Base-by-base conservation (phyloP, 2,113 vertebrate species). In the Crotalus horridus region DNA sequence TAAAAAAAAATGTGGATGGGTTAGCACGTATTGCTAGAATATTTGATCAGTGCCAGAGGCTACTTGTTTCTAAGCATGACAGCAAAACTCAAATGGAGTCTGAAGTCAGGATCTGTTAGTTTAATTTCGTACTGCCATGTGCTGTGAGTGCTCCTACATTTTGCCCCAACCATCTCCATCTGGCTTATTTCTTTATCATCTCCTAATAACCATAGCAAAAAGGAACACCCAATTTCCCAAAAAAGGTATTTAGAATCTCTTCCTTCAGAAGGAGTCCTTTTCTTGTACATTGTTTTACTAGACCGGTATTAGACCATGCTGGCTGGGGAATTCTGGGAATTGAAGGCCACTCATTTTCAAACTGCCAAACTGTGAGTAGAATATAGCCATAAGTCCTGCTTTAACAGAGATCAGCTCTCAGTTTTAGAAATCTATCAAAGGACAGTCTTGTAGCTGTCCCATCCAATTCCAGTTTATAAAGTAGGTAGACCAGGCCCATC, bases 121-220 rank as follows among this genome's bases (percentile, higher is more conserved):
- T 97, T 98, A 97, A 97, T 97, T 97, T 97, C 96, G 96, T 91
- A 96, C 96, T 97, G 96, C 97, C 97, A 98, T 97, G 97, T 98
- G 97, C 97, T 97, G 94, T 95, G 95, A 95, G 95, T 95, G 95
- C 95, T 93, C 95, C 96, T 94, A 96, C 96, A 95, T 96, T 95
- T 94, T 29, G 29, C 39, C 89, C 96, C 74, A 74, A 33, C 17
- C 20, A 39, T 33, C 3, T 43, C 56, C 97, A 97, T 97, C 96
- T 98, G 97, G 46, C 43, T 93, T 94, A 85, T 92, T n/a, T 93
- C 95, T 96, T 94, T 95, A 94, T 94, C 94, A 74, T 55, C 29
- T 91, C 95, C 46, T 0, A 0, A 39, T 88, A 92, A 43, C 59
- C 93, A 93, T 29, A 29, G 33, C 26, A 59, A 51, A 48, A 59